Base-by-base conservation (phyloP, 2,888 invertebrate genomes). In the Leptura quadrifasciata region DNA sequence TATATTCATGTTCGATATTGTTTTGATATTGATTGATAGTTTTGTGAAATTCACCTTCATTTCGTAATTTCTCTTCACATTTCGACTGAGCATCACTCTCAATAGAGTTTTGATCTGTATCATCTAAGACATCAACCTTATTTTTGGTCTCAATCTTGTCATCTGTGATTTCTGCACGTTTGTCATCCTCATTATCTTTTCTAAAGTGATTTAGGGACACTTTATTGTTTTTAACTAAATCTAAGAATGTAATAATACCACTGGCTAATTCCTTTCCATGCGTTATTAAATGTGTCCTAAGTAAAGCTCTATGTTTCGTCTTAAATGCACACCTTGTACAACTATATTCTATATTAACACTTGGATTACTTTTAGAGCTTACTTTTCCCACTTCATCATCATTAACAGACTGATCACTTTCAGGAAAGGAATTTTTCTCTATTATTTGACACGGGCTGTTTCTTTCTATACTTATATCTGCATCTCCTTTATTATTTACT, bases 261-360 rank as follows among this genome's bases (percentile, higher is more conserved):
- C n/a, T 47, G n/a, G n/a, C 12, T n/a, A 47, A 47, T 47, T n/a
- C n/a, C 5, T 12, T 12, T 15, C n/a, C n/a, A 47, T 47, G 47
- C 6, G 47, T 47, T n/a, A 47, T 0, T 47, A 47, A 47, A 47
- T 47, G 47, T 47, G 0, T n/a, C 6, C 6, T 47, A 47, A 47
- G 47, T 47, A 15, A 15, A 17, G 47, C 47, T 47, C 47, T 47
- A 47, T n/a, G 47, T 47, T 47, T 47, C 0, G 47, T 47, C 5
- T 47, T 47, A 47, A 47, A 47, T n/a, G 3, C 3, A 6, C 47
- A 47, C 5, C 5, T 47, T 47, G n/a, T n/a, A 47, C 47, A 47
- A n/a, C n/a, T 47, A 47, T 47, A 47, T 47, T 47, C 47, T 47
- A 47, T n/a, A n/a, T 47, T 47, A 47, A n/a, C 17, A n/a, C n/a